Evolutionary conservation across 35 echinoderm and acorn worm species (phyloP), one percentile per base, ranked within the genome.

Genomic region (Chiridota heheva): DNA sequence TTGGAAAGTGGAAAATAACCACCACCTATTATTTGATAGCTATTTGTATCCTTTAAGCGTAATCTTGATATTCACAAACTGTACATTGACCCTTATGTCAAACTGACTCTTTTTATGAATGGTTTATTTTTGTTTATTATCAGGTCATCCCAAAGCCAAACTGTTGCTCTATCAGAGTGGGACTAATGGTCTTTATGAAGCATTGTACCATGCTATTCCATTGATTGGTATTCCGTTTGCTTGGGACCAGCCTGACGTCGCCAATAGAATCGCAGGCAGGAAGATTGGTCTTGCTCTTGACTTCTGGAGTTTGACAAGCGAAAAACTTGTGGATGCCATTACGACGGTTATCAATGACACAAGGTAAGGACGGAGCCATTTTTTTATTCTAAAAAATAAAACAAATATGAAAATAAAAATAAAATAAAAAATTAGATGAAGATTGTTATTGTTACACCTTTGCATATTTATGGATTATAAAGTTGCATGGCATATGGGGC

Each of bases 161-260:
- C 17, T 87, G 58, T 72, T 87, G 58, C 30, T 87, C 30, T 87
- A 87, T 44, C 84, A 87, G 16, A 76, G 84, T 64, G 84, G 84
- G 0, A 70, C 67, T 33, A 87, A 87, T 57, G 84, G 84, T 44
- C 58, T 87, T 18, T 67, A 87, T 2, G 84, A 87, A 47, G 84
- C 84, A 8, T 17, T 79, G 17, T 87, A 87, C 61, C 84, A 87
- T 31, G 63, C 42, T 16, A 63, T 87, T 16, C 84, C 84, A 1
- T 38, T 87, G 28, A 69, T 87, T 20, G 73, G 62, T 1, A 77
- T 87, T 37, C 84, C 84, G 25, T 79, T 87, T 18, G 60, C 61
- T 18, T 63, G 57, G 41, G 84, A 87, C 44, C 84, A 87, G 44
- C 60, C 58, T 1, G 84, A 87, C 35, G 58, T 70, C 12, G 84